phyloP scores from a whole-genome alignment of 2,113 vertebrate genomes.

The Nansenia antarctica region DNA sequence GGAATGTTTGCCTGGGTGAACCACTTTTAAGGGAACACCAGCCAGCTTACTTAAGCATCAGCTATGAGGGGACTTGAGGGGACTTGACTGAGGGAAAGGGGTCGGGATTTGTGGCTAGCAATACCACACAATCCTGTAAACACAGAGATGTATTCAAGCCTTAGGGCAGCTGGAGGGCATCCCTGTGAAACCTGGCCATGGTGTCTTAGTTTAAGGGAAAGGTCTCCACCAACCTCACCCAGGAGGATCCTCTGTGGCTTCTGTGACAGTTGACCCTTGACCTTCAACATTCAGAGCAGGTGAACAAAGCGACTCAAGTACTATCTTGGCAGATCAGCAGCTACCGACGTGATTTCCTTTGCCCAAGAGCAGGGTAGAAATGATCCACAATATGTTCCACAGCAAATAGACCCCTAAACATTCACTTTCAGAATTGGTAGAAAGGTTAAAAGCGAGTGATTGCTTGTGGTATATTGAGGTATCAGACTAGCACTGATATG shows the following conservation, averaged over 20 bases:
- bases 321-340: conserved; percentile 56
- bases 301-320: conserved; percentile 43
- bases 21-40: too few relatives aligned
- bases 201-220: conserved; percentile 68
- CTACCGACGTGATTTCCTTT: conserved; percentile 47
- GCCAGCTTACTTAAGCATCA: conserved; percentile 45
- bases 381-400: not conserved
- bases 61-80: conserved; percentile 13
- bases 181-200: conserved; percentile 71
- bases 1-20: too few relatives aligned
- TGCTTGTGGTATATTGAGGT: too few relatives aligned
- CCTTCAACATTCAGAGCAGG: conserved; percentile 33
- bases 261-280: conserved; percentile 74
- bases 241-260: conserved; percentile 58
- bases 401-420: not conserved
- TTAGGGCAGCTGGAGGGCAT: conserved; percentile 70
- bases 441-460: too few relatives aligned
- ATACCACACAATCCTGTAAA: conserved; percentile 53
- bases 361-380: not conserved
- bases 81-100: conserved; percentile 26
- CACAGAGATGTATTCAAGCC: conserved; percentile 76
- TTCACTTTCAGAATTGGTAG: too few relatives aligned
- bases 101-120: conserved; percentile 37
- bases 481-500: too few relatives aligned
- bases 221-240: conserved; percentile 63